Base-by-base conservation (phyloP, 2,113 vertebrate genomes). In the Ceuthmochares aereus region DNA sequence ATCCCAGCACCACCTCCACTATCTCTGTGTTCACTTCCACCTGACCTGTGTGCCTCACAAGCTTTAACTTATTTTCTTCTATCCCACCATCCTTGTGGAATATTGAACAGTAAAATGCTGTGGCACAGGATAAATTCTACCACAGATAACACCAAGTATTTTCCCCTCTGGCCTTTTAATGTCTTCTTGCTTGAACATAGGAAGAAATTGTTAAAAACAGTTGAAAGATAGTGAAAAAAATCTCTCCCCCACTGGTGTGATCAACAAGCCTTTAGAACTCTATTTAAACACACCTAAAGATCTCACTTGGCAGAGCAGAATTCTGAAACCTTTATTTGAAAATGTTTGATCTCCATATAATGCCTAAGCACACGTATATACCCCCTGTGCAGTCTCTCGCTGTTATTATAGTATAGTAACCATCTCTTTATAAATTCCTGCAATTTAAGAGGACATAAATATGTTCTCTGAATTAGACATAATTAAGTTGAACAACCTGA, bases 401-500 rank as follows among this genome's bases (percentile, higher is more conserved):
- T 90, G 59, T 42, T 87, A 74, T 78, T 79, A 42, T 1, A 58
- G 69, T 64, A 82, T 3, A 82, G 66, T 37, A 78, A 89, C 73
- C 87, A 84, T 16, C 21, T 74, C 83, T 90, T 93, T 51, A 88
- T 26, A 37, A 17, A 88, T 40, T 60, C 47, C 37, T 94, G 40
- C 29, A 63, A 81, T 95, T 95, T 95, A 62, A 91, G 15, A 96
- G 47, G 62, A 67, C 67, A 85, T 66, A 96, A 94, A 95, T 90
- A 90, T 34, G 37, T 54, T 84, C 40, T 88, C 64, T 81, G 45
- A 62, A 85, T n/a, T 45, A 51, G 52, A 78, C 5, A 5, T 89
- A 96, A 96, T 95, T 95, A 96, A 96, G 94, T 30, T 72, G 76
- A 97, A 95, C 76, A 96, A 83, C 68, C 19, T 92, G 43, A 94